These are phyloP conservation scores for Molossus alvarezi DNA, from an alignment of 2,797 vertebrate genomes.

Conservation along the genomic window DNA sequence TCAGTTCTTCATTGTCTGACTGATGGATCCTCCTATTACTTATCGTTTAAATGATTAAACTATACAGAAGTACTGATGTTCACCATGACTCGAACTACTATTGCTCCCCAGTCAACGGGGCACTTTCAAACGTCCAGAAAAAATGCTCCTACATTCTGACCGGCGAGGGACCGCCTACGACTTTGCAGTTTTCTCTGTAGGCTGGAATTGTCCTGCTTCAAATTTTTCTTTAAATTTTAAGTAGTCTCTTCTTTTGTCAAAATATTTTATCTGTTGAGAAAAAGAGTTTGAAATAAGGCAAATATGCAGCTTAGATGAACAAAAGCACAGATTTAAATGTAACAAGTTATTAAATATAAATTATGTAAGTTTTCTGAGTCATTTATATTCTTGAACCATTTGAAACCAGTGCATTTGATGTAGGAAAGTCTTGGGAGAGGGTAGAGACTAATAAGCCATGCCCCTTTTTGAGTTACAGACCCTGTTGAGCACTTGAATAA, in stretches of 20 bases:
- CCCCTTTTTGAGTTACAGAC: not conserved
- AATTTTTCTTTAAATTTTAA: constrained; percentile 96
- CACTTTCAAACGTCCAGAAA: constrained; percentile 24
- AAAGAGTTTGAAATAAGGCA: not conserved
- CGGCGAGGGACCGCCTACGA: constrained; percentile 81
- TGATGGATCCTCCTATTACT: not conserved
- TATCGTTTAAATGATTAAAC: not conserved
- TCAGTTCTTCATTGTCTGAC: constrained; percentile 32
- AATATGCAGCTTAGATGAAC: not conserved
- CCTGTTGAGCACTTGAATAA: not conserved
- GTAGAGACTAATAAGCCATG: not conserved
- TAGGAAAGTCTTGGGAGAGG: not conserved
- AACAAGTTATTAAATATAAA: not conserved
- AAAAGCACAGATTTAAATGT: constrained; percentile 4
- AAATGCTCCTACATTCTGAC: not conserved
- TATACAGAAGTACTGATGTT: not conserved
- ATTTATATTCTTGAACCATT: not conserved
- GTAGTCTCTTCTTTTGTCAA: constrained; percentile 96
- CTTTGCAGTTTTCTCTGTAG: constrained; percentile 89
- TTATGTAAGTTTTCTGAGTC: accelerated
- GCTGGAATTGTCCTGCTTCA: constrained; percentile 92
- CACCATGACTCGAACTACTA: not conserved
- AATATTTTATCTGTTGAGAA: constrained; percentile 95
- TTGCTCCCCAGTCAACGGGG: not conserved
- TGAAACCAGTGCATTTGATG: not conserved